Conservation (phyloP, 2,113 vertebrate genomes). For the Rhabdornis inornatus region DNA sequence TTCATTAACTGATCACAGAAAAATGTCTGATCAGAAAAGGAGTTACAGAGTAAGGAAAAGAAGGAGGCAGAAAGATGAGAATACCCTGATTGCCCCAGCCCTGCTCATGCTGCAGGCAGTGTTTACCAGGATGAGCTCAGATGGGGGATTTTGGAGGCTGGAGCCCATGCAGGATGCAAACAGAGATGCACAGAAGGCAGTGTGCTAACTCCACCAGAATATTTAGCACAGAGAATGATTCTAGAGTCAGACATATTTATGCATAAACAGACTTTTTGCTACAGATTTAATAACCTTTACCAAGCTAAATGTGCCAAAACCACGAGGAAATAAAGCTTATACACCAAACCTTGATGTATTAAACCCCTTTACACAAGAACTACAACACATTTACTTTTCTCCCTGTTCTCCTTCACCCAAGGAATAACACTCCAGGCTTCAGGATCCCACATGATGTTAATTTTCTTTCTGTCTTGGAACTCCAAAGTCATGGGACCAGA, state of each 20-base stretch:
- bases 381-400: neutral
- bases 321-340: neutral
- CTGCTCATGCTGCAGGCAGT: rapidly evolving
- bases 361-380: neutral
- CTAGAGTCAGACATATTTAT: neutral
- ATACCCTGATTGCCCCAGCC: neutral
- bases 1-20: neutral
- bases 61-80: neutral
- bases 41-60: neutral
- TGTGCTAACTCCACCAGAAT: neutral
- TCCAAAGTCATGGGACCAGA: neutral
- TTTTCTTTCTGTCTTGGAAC: neutral
- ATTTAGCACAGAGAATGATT: neutral
- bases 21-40: neutral
- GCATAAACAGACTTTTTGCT: neutral
- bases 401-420: neutral
- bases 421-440: neutral
- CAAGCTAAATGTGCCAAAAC: neutral
- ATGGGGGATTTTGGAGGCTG: rapidly evolving
- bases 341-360: neutral
- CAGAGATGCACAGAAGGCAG: neutral
- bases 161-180: neutral
- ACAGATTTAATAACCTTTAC: neutral
- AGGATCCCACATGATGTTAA: neutral
- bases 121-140: neutral